Base-by-base conservation (phyloP, 2,888 invertebrate species). In the Sipunculus nudus region DNA sequence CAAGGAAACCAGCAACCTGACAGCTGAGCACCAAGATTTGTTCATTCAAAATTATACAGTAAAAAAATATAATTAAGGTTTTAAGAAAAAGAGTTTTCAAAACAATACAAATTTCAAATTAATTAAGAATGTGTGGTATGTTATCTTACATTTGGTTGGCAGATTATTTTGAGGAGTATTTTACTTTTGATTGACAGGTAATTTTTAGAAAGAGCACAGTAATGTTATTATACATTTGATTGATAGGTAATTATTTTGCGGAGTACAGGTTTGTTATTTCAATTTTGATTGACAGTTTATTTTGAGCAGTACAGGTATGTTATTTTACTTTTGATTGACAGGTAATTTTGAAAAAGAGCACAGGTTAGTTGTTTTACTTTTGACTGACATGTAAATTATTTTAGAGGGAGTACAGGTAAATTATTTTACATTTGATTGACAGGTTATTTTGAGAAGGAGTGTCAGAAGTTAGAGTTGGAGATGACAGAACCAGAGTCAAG, bases 401-500 rank as follows among this genome's bases (percentile, higher is more conserved):
- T 38, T 19, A 10, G 57, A 21, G 56, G 13, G 59, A 16, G 3
- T 21, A 25, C 31, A n/a, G n/a, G n/a, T n/a, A n/a, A n/a, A n/a
- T n/a, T n/a, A n/a, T n/a, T n/a, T n/a, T n/a, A n/a, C n/a, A 29
- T 48, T 41, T 26, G 29, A 25, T 29, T 75, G 73, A 52, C 73
- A 81, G 85, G 87, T 10, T 99, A 95, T 81, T 86, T 98, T 79
- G 98, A 99, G 85, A 95, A 95, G 78, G 98, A 99, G 86, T 95
- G 98, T 75, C 92, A 94, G 73, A 94, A 94, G 75, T 97, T 97
- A 84, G 93, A 90, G 2, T 85, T 96, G 79, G 96, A 97, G 83
- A 94, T 94, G 0, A 95, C 94, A 2, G 96, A 94, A 80, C 96
- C 96, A 0, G 29, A 97, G 97, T n/a, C 98, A 97, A 0, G 95